Evolutionary conservation across 2,888 invertebrate genomes (phyloP).

Genomic region (Ditylenchus weischeri): DNA sequence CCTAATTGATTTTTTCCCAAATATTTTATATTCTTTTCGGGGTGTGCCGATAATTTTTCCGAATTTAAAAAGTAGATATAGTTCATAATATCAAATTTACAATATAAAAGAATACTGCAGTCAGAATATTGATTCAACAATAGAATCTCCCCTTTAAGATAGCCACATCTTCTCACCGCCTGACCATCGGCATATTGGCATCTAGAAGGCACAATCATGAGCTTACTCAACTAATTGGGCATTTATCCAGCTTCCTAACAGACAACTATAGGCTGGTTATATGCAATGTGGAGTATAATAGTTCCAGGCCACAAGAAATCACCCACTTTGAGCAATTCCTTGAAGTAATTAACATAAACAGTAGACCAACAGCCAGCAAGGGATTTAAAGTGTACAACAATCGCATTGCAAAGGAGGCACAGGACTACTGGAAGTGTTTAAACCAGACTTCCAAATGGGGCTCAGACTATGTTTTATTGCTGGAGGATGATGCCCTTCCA

Average conservation of each 20-base stretch:
- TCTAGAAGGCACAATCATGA: neutral
- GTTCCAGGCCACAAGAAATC: neutral
- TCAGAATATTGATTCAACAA: too few relatives aligned
- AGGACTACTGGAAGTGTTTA: constrained; percentile 43
- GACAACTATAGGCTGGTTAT: neutral
- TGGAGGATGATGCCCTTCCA: constrained; percentile 44
- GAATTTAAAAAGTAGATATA: too few relatives aligned
- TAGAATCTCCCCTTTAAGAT: too few relatives aligned
- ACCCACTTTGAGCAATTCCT: neutral
- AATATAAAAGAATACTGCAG: too few relatives aligned
- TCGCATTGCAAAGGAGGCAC: constrained; percentile 34
- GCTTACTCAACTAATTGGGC: neutral
- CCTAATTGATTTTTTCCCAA: too few relatives aligned
- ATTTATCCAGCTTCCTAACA: neutral
- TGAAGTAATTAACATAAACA: constrained; percentile 1
- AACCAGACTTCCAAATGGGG: neutral
- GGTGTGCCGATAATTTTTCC: too few relatives aligned
- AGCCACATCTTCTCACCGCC: neutral
- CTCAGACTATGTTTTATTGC: constrained; percentile 31
- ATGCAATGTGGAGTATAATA: neutral
- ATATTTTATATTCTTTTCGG: too few relatives aligned
- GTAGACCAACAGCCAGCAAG: too few relatives aligned
- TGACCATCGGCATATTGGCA: neutral
- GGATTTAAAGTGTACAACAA: neutral
- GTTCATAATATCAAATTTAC: too few relatives aligned